phyloP scores from a whole-genome alignment of 2,797 vertebrate genomes.

The Toxotes lorentzi region DNA sequence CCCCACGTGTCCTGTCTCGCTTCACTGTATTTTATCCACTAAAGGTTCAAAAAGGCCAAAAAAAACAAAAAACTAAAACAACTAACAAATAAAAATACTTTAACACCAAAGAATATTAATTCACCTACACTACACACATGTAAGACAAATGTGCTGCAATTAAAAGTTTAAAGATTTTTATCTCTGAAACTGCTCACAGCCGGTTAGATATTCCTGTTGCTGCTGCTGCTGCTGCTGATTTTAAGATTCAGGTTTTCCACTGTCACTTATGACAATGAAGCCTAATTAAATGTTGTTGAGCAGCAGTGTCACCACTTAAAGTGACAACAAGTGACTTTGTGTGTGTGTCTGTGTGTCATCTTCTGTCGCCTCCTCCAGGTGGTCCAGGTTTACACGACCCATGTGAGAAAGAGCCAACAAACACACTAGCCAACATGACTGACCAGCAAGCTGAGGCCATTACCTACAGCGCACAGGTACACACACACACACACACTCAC shows the following conservation, averaged over 20 bases:
- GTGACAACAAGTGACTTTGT: conserved; percentile 29
- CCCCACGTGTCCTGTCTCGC: too few relatives aligned
- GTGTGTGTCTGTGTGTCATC: conserved; percentile 23
- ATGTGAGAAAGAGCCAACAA: conserved; percentile 94
- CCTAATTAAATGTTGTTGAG: conserved; percentile 37
- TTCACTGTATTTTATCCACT: too few relatives aligned
- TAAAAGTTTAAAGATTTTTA: neutral
- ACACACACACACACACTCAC: conserved; percentile 27
- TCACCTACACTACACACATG: conserved; percentile 3
- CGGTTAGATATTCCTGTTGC: neutral
- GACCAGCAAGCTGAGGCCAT: conserved; percentile 94
- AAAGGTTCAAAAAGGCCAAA: too few relatives aligned
- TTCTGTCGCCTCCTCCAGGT: conserved; percentile 81
- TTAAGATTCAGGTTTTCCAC: conserved; percentile 8
- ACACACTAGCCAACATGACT: conserved; percentile 93
- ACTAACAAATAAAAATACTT: too few relatives aligned
- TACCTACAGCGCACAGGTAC: conserved; percentile 96
- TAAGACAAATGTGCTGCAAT: neutral
- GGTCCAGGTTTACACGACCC: conserved; percentile 97
- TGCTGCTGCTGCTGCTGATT: conserved; percentile 2
- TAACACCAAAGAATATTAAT: neutral
- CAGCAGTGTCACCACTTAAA: conserved; percentile 7
- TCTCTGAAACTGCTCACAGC: neutral
- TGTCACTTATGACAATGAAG: conserved; percentile 22
- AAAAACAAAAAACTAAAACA: too few relatives aligned